A percentile compares a stretch with the other conserved stretches of the same genome.
phyloP scores from a whole-genome alignment of 2,113 vertebrate genomes.

The Campylomormyrus tamandua region DNA sequence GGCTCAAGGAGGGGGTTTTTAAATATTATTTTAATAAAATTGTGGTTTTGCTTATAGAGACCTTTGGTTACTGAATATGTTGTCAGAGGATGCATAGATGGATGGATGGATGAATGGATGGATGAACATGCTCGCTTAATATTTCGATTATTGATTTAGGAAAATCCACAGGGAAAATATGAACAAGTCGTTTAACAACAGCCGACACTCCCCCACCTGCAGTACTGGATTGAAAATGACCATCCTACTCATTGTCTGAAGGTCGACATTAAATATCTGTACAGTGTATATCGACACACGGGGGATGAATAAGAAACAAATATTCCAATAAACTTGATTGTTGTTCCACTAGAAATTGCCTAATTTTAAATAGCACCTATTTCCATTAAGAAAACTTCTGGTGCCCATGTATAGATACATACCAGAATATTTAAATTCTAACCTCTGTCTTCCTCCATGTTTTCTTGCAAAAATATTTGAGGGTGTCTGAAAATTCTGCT shows the following conservation, averaged over 20 bases:
- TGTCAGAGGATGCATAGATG: background rate
- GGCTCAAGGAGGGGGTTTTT: too few relatives aligned
- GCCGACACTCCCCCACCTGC: background rate
- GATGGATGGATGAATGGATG: background rate
- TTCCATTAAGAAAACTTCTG: background rate
- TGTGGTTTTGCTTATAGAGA: background rate
- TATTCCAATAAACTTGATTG: background rate
- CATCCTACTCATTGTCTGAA: background rate
- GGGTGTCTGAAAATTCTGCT: background rate
- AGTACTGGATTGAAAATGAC: background rate
- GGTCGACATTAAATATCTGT: background rate
- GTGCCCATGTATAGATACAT: background rate
- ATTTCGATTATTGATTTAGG: background rate
- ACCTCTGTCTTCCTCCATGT: background rate
- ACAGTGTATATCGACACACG: background rate
- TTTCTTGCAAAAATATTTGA: background rate
- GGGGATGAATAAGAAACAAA: background rate
- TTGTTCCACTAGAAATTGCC: constrained; percentile 2
- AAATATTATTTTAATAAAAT: background rate
- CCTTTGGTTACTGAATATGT: background rate
- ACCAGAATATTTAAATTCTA: background rate
- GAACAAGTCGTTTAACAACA: background rate
- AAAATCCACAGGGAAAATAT: background rate
- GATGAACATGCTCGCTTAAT: background rate
- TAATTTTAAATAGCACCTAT: background rate